Percentiles rank a stretch among this genome's conserved stretches.
These are phyloP conservation scores for Neoseiulus cucumeris DNA, from an alignment of 1,140 invertebrate genomes.

Conservation along the genomic window DNA sequence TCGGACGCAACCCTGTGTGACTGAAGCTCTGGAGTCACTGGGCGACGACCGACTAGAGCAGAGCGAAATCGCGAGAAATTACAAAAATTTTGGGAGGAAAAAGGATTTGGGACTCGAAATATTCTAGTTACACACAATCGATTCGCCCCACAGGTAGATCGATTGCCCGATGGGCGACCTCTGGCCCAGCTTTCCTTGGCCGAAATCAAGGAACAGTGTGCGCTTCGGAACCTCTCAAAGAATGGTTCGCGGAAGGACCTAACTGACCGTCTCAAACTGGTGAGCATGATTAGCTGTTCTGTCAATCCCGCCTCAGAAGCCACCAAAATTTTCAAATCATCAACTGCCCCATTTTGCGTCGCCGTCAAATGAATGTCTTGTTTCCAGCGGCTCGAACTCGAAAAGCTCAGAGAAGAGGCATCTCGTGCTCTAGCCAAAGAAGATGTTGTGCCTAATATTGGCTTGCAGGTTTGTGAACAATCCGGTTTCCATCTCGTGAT, in stretches of 20 bases:
- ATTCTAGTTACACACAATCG: too few relatives aligned
- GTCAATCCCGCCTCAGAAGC: too few relatives aligned
- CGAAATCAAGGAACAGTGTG: neutral
- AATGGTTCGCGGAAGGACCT: neutral
- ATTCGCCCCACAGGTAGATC: neutral
- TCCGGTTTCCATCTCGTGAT: neutral
- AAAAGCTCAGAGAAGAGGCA: slow-evolving; percentile 1
- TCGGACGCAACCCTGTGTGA: too few relatives aligned
- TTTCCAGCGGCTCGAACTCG: slow-evolving; percentile 1
- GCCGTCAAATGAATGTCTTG: too few relatives aligned
- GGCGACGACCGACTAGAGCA: too few relatives aligned
- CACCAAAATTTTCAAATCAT: too few relatives aligned
- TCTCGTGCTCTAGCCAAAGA: neutral
- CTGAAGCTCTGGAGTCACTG: too few relatives aligned
- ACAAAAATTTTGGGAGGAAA: too few relatives aligned
- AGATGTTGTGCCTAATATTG: slow-evolving; percentile 12
- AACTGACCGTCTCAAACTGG: neutral
- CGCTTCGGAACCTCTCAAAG: neutral
- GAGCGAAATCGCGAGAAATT: too few relatives aligned
- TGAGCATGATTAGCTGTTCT: too few relatives aligned
- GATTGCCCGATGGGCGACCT: neutral
- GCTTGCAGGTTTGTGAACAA: neutral
- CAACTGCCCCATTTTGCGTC: too few relatives aligned
- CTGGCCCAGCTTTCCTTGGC: neutral
- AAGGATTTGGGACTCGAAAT: too few relatives aligned